phyloP scores from a whole-genome alignment of 2,797 vertebrate genomes.

The Muraenolepis orangiensis region DNA sequence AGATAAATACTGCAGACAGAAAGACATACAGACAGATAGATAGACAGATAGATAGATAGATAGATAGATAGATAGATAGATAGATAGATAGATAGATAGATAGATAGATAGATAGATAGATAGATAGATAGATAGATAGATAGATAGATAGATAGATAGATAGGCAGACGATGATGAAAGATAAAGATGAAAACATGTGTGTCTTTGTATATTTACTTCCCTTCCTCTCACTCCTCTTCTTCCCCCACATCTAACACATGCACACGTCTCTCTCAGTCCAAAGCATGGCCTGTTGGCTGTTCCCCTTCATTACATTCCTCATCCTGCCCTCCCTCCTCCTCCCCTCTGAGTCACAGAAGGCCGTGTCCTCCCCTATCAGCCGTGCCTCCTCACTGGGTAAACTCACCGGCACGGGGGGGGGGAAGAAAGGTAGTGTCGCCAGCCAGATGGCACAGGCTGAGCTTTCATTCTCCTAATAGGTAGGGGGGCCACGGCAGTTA shows the following conservation, averaged over 20 bases:
- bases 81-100: too few species aligned
- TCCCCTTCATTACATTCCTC: background rate
- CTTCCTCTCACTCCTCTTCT: too few species aligned
- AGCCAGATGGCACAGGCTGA: conserved; percentile 66
- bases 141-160: too few species aligned
- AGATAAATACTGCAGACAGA: too few species aligned
- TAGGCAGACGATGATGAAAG: too few species aligned
- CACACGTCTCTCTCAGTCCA: conserved; percentile 19
- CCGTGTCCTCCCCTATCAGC: conserved; percentile 35
- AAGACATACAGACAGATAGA: too few species aligned
- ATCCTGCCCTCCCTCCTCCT: too few species aligned
- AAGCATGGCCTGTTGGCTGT: conserved; percentile 19
- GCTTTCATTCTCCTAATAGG: conserved; percentile 70
- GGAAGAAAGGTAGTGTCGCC: conserved; percentile 62
- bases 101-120: too few species aligned
- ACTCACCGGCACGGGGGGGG: conserved; percentile 58
- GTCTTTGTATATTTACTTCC: background rate
- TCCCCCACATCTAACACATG: background rate
- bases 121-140: too few species aligned
- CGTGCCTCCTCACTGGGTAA: conserved; percentile 59
- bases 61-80: too few species aligned
- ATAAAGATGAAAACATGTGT: too few species aligned
- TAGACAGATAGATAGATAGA: too few species aligned
- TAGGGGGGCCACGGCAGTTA: conserved; percentile 57
- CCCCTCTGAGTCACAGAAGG: conserved; percentile 36